Percentiles rank a stretch among this genome's conserved stretches.
Evolutionary conservation across 1,140 invertebrate genomes (phyloP).

Genomic region (Atta cephalotes): DNA sequence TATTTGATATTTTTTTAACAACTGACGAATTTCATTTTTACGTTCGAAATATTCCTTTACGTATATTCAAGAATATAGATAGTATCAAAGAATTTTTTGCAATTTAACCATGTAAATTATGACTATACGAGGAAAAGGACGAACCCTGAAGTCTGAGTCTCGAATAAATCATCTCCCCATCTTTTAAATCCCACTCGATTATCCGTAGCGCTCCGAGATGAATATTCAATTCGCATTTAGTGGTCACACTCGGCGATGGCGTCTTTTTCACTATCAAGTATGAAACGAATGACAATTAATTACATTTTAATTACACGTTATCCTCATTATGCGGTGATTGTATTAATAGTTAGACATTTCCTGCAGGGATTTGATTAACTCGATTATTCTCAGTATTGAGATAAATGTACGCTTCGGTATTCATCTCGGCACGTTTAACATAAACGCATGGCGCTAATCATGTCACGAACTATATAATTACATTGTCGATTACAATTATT

Average conservation of each 20-base stretch:
- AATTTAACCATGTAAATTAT: conserved; percentile 55
- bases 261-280: conserved; percentile 54
- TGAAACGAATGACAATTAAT: conserved; percentile 65
- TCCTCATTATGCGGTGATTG: conserved; percentile 23
- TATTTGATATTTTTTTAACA: background rate
- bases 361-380: conserved; percentile 52
- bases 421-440: conserved; percentile 36
- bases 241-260: background rate
- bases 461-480: conserved; percentile 46
- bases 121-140: background rate
- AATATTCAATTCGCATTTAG: conserved; percentile 65
- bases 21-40: conserved; percentile 46
- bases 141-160: conserved; percentile 15
- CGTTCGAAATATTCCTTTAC: conserved; percentile 33
- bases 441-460: conserved; percentile 26
- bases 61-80: background rate
- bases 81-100: conserved; percentile 60
- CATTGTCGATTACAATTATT: conserved; percentile 46
- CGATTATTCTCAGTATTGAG: conserved; percentile 52
- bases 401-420: conserved; percentile 45
- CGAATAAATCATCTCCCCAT: conserved; percentile 32
- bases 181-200: conserved; percentile 66
- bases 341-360: conserved; percentile 58
- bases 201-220: conserved; percentile 55
- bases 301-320: conserved; percentile 66